A percentile compares a stretch with the other conserved stretches of the same genome.
phyloP scores from a whole-genome alignment of 2,113 vertebrate species.

The Protobothrops mucrosquamatus region DNA sequence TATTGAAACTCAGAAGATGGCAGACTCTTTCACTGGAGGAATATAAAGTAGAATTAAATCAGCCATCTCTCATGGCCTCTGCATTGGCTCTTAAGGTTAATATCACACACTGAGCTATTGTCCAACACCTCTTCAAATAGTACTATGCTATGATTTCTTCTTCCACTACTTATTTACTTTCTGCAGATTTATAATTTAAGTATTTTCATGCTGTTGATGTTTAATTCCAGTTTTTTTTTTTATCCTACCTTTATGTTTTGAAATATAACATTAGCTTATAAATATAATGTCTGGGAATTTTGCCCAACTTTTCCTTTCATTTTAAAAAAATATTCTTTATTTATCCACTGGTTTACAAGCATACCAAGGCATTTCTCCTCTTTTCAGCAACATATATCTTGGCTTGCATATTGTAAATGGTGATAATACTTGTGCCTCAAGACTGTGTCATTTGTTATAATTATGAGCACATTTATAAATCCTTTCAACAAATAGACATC shows the following conservation, averaged over 20 bases:
- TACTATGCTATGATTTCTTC: background rate
- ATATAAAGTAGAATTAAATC: background rate
- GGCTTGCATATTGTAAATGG: background rate
- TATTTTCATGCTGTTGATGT: background rate
- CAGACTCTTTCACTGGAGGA: background rate
- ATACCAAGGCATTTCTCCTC: background rate
- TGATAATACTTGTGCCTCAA: background rate
- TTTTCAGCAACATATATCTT: slow-evolving; percentile 7
- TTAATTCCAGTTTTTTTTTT: background rate
- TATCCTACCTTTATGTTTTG: background rate
- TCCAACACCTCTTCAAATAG: background rate
- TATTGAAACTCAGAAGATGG: background rate
- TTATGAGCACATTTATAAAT: background rate
- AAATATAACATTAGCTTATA: background rate
- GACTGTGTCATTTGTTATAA: background rate
- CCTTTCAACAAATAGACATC: background rate
- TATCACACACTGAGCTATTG: background rate
- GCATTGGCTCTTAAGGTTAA: background rate
- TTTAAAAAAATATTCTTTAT: background rate
- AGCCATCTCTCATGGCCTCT: background rate
- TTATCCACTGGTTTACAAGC: background rate
- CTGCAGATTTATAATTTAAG: background rate
- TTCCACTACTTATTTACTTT: slow-evolving; percentile 15
- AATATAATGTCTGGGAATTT: background rate
- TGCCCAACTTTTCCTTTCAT: background rate